Conservation (phyloP, 2,113 vertebrate species). For the Solenodon paradoxus region DNA sequence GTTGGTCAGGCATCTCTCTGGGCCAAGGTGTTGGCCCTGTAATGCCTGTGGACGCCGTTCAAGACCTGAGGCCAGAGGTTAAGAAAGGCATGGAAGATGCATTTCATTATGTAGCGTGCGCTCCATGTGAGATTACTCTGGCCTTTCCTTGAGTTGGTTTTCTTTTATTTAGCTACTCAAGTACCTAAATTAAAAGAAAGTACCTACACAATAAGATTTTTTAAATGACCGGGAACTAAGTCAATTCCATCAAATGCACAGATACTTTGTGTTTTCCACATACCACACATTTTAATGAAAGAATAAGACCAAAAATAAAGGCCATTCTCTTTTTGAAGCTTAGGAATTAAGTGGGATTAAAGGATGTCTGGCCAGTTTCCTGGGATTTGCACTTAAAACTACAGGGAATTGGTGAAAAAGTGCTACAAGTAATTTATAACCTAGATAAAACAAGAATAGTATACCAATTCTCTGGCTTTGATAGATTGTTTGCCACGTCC, state of each 20-base stretch:
- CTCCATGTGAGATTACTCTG: neutral
- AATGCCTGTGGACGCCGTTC: too few relatives aligned
- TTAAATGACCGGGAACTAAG: neutral
- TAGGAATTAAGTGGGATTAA: neutral
- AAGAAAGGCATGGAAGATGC: neutral
- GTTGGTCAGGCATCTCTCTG: too few relatives aligned
- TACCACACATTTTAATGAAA: neutral
- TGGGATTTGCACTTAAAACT: slow-evolving; percentile 1
- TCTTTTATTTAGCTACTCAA: neutral
- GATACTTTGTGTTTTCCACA: neutral
- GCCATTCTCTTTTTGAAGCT: neutral
- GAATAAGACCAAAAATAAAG: neutral
- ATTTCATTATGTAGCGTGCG: neutral
- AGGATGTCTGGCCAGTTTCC: neutral
- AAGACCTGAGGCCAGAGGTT: too few relatives aligned
- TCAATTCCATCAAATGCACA: neutral
- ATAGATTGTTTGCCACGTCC: neutral
- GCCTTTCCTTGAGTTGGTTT: neutral
- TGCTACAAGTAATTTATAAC: neutral
- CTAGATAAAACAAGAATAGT: neutral
- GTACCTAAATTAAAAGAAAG: neutral
- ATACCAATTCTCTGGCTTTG: neutral
- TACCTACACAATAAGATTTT: neutral
- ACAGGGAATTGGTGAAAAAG: neutral
- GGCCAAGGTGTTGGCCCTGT: too few relatives aligned